Percentiles rank a stretch among this genome's conserved stretches.
These are phyloP conservation scores for Lamellibrachia luymesi DNA, from an alignment of 1,140 invertebrate genomes.

Conservation along the genomic window DNA sequence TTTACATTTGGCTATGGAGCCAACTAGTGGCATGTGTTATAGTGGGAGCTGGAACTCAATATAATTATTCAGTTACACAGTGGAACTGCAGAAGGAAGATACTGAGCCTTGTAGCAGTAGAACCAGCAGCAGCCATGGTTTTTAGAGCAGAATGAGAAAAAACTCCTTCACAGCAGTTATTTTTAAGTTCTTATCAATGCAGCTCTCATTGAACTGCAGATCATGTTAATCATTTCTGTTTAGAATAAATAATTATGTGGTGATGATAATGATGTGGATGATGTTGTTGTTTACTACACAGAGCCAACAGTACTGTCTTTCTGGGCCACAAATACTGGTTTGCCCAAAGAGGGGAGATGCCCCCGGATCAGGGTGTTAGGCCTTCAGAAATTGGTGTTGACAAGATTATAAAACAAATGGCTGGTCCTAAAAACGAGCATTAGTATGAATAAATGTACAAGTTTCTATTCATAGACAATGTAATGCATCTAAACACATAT, in stretches of 20 bases:
- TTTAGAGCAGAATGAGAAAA: background rate
- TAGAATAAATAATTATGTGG: background rate
- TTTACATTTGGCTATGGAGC: background rate
- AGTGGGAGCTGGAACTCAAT: background rate
- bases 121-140: background rate
- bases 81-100: background rate
- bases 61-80: background rate
- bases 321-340: background rate
- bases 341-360: background rate
- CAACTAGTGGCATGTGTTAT: background rate
- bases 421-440: too few species aligned
- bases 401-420: background rate
- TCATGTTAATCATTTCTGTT: background rate
- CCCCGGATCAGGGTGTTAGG: background rate
- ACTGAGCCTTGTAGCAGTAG: background rate
- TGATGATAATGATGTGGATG: background rate
- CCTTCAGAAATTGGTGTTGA: background rate
- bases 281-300: background rate
- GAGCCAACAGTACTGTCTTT: background rate
- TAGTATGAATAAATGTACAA: too few species aligned
- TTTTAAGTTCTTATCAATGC: too few species aligned
- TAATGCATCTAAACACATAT: too few species aligned
- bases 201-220: too few species aligned
- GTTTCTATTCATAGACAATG: too few species aligned
- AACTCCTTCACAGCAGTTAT: too few species aligned